phyloP scores from a whole-genome alignment of 2,888 invertebrate genomes.

The Syritta pipiens region DNA sequence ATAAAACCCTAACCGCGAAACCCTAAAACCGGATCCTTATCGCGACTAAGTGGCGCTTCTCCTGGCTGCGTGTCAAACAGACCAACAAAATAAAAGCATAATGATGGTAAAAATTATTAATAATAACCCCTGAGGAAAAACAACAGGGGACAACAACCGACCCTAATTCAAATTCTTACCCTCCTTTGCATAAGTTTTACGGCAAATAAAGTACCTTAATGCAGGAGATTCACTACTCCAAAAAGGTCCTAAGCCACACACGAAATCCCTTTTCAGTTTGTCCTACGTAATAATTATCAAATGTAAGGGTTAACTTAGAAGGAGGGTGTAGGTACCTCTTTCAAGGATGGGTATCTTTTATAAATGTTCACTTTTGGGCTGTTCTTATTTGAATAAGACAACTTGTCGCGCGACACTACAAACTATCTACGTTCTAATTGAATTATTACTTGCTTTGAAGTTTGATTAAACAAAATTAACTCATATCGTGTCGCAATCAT shows the following conservation, averaged over 20 bases:
- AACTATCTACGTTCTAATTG: conserved; percentile 2
- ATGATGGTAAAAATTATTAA: conserved; percentile 17
- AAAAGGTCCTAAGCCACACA: conserved; percentile 8
- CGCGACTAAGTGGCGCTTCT: neutral
- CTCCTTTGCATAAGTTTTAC: conserved; percentile 14
- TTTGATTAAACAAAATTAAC: neutral
- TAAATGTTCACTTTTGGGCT: conserved; percentile 1
- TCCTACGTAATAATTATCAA: conserved; percentile 17
- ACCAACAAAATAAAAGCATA: neutral
- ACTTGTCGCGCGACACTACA: no score
- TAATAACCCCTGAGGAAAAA: conserved; percentile 11
- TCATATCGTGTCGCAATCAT: conserved; percentile 8
- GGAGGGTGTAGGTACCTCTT: no score
- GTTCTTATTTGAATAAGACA: conserved; percentile 9
- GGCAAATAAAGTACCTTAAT: neutral
- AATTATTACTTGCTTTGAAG: conserved; percentile 21
- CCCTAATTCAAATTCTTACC: conserved; percentile 31
- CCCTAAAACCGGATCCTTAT: conserved; percentile 5
- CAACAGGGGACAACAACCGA: no score
- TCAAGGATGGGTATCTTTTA: no score
- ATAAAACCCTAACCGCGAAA: no score
- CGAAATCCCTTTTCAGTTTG: conserved; percentile 2
- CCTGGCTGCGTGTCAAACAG: neutral
- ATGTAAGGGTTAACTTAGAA: conserved; percentile 31
- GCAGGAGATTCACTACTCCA: neutral